A percentile compares a stretch with the other conserved stretches of the same genome.
Evolutionary conservation across 2,113 vertebrate genomes (phyloP).

Genomic region (Strix aluco): DNA sequence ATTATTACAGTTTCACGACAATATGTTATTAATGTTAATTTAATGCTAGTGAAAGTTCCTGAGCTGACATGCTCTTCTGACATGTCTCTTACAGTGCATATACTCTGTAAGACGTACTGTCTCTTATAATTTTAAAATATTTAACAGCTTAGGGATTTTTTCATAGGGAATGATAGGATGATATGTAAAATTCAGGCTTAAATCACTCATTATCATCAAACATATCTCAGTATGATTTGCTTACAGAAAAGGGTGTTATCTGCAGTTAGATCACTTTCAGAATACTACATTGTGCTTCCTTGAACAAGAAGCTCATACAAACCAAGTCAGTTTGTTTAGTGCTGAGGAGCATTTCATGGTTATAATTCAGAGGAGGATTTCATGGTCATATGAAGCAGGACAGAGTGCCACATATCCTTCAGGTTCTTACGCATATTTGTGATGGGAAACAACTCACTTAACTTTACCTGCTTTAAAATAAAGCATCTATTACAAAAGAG

Average conservation of each 20-base stretch:
- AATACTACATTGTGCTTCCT: background rate
- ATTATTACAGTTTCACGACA: background rate
- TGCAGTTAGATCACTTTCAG: background rate
- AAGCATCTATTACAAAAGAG: background rate
- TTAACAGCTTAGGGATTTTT: background rate
- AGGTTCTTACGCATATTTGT: background rate
- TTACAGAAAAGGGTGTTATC: background rate
- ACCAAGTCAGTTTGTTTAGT: background rate
- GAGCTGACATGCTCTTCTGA: background rate
- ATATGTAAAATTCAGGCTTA: background rate
- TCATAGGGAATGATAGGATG: background rate
- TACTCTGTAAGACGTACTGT: background rate
- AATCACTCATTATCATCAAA: background rate
- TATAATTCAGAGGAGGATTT: background rate
- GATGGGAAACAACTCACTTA: background rate
- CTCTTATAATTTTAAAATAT: background rate
- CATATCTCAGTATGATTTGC: background rate
- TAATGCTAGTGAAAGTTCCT: background rate
- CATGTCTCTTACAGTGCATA: background rate
- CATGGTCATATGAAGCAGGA: background rate
- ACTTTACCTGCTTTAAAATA: background rate
- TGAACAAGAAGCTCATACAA: background rate
- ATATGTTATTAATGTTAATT: background rate
- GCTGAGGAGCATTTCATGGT: background rate
- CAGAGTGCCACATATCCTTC: background rate